A percentile compares a stretch with the other conserved stretches of the same genome.
phyloP scores from a whole-genome alignment of 2,797 vertebrate species.

The Mus caroli region DNA sequence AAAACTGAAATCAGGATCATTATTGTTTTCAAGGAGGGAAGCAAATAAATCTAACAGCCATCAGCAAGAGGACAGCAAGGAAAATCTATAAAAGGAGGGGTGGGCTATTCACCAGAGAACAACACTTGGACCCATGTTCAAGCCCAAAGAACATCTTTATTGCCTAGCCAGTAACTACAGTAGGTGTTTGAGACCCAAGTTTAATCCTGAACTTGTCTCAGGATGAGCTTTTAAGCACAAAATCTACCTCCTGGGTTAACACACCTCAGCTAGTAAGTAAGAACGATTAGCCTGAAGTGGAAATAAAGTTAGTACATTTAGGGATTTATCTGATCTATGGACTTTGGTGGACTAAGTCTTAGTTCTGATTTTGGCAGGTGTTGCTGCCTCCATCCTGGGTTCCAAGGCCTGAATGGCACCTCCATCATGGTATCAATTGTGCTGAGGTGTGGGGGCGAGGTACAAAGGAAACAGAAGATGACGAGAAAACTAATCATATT shows the following conservation, averaged over 20 bases:
- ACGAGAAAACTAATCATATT: conserved; percentile 86
- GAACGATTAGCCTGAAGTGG: neutral
- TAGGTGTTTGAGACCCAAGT: neutral
- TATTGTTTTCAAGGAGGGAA: neutral
- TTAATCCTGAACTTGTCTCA: neutral
- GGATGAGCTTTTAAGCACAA: too few relatives aligned
- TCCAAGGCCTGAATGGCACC: neutral
- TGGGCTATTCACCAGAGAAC: neutral
- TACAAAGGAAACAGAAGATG: neutral
- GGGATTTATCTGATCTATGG: neutral
- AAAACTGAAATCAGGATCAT: conserved; percentile 93
- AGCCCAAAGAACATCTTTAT: neutral
- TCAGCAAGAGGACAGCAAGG: too few relatives aligned
- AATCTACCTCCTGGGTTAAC: neutral
- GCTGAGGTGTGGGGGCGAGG: neutral
- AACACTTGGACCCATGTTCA: neutral
- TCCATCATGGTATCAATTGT: neutral
- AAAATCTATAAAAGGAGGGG: neutral
- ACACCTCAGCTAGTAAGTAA: neutral
- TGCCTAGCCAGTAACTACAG: neutral
- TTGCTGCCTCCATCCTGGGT: neutral
- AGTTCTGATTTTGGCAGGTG: neutral
- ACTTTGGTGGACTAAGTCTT: neutral
- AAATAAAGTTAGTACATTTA: neutral
- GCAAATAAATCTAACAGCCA: neutral